Conservation (phyloP, 2,113 vertebrate genomes). For the Gracilinanus agilis region DNA sequence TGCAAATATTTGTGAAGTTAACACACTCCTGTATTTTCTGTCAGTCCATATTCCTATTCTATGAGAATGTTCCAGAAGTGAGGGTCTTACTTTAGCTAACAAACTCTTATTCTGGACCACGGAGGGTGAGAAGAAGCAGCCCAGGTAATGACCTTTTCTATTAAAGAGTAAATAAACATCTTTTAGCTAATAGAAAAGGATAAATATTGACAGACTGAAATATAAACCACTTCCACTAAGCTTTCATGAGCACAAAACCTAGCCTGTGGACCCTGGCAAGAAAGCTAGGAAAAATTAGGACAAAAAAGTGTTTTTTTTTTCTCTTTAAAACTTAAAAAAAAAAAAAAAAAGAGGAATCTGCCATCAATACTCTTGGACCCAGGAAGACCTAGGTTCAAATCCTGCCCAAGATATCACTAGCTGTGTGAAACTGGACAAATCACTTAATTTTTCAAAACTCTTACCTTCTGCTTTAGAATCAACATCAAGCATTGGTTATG, state of each 20-base stretch:
- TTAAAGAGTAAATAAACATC: neutral
- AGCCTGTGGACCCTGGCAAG: neutral
- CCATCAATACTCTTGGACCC: neutral
- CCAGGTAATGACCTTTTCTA: neutral
- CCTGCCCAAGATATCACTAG: neutral
- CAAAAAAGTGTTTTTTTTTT: neutral
- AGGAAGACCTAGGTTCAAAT: neutral
- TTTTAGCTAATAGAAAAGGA: neutral
- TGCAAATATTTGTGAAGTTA: neutral
- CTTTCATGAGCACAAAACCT: neutral
- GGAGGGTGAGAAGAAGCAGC: neutral
- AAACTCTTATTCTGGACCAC: neutral
- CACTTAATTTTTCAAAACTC: neutral
- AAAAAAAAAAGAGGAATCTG: neutral
- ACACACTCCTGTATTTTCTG: neutral
- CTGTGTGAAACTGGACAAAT: neutral
- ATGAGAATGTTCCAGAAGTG: neutral
- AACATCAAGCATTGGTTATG: too few species aligned
- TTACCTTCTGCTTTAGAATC: too few species aligned
- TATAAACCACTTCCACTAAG: neutral
- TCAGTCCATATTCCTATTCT: neutral
- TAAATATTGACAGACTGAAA: neutral
- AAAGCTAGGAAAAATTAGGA: neutral
- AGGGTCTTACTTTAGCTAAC: neutral
- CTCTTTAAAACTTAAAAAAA: neutral